Percentiles rank a stretch among this genome's conserved stretches.
Conservation (phyloP, 2,888 invertebrate genomes). For the Bibio marci region DNA sequence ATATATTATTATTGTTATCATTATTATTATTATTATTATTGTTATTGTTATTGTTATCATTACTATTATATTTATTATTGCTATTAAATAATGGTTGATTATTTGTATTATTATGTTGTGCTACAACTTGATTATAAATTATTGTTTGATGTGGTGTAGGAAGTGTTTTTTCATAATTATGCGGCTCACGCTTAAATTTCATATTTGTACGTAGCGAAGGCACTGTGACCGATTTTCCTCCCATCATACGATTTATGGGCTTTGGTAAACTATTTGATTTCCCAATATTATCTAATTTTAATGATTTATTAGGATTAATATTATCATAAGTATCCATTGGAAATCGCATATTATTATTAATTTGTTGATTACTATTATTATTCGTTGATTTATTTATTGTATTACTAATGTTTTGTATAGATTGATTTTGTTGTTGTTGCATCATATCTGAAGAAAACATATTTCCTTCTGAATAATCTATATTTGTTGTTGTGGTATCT, state of each 20-base stretch:
- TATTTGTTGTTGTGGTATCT: too few species aligned
- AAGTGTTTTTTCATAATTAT: slow-evolving; percentile 29
- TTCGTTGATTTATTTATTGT: too few species aligned
- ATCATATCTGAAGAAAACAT: too few species aligned
- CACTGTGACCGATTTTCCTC: not conserved
- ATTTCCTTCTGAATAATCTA: too few species aligned
- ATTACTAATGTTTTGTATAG: too few species aligned
- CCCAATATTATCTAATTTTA: not conserved
- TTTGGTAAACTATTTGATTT: not conserved
- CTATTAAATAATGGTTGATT: too few species aligned
- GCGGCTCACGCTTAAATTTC: slow-evolving; percentile 23
- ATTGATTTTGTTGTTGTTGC: too few species aligned
- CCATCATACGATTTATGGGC: not conserved
- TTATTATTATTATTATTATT: slow-evolving; percentile 14
- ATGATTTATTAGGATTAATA: not conserved
- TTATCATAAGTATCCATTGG: too few species aligned
- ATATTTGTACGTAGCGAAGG: not conserved
- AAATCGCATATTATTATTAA: too few species aligned
- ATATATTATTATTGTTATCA: slow-evolving; percentile 14
- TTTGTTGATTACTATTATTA: too few species aligned
- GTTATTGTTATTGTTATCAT: too few species aligned
- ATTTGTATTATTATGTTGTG: slow-evolving; percentile 23
- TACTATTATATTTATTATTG: slow-evolving; percentile 16
- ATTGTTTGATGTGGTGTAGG: slow-evolving; percentile 29
- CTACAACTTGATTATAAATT: slow-evolving; percentile 30